phyloP scores from a whole-genome alignment of 2,888 invertebrate species.

The Diloba caeruleocephala region DNA sequence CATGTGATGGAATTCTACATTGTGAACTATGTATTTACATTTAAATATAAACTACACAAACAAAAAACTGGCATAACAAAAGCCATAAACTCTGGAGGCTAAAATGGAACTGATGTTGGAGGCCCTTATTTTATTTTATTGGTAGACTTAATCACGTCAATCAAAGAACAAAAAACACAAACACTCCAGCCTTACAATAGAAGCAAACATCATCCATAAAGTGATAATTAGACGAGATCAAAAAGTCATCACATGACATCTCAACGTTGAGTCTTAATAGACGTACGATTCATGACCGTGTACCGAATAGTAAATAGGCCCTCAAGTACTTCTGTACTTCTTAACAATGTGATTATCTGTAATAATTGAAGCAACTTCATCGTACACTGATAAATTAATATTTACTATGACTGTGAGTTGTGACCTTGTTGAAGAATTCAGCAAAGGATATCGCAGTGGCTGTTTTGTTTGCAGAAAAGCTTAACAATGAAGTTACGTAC shows the following conservation, averaged over 20 bases:
- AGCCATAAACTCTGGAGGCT: too few species aligned
- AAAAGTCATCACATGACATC: conserved; percentile 54
- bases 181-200: conserved; percentile 23
- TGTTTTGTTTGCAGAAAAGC: too few species aligned
- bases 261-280: conserved; percentile 41
- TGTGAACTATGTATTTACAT: too few species aligned
- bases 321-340: conserved; percentile 28
- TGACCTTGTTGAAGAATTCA: too few species aligned
- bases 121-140: too few species aligned
- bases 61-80: too few species aligned
- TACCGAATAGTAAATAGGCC: conserved; percentile 37
- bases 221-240: conserved; percentile 54
- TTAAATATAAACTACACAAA: too few species aligned
- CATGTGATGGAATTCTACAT: too few species aligned
- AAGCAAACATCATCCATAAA: conserved; percentile 39
- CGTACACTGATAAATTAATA: conserved; percentile 1
- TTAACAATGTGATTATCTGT: conserved; percentile 20
- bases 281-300: conserved; percentile 36
- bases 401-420: neutral
- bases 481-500: too few species aligned
- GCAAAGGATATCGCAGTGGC: too few species aligned
- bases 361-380: conserved; percentile 11
- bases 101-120: too few species aligned
- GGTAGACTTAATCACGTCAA: conserved; percentile 37
- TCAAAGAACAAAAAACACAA: conserved; percentile 30